These are phyloP conservation scores for Xenopus tropicalis DNA, from an alignment of 2,113 vertebrate genomes.

Conservation along the genomic window UCB_Xtro_10.0 CM004446.2:130917001-130917500, in stretches of 20 bases:
- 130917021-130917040: neutral
- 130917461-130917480: neutral
- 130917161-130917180: neutral
- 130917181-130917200: neutral
- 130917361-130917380: constrained; percentile 5
- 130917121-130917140: neutral
- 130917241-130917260: neutral
- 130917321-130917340: constrained; percentile 1
- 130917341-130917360: neutral
- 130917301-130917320: constrained; percentile 5
- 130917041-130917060: neutral
- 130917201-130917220: neutral
- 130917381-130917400: constrained; percentile 28
- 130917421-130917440: constrained; percentile 3
- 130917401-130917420: constrained; percentile 37
- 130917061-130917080: neutral
- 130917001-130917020: neutral
- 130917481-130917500: neutral
- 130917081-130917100: neutral
- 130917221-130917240: constrained; percentile 20
- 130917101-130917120: neutral
- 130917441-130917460: constrained; percentile 3
- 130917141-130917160: neutral
- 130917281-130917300: constrained; percentile 35
- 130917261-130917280: constrained; percentile 15